Base-by-base conservation (phyloP, 2,113 vertebrate genomes). In the Microcebus griseorufus region DNA sequence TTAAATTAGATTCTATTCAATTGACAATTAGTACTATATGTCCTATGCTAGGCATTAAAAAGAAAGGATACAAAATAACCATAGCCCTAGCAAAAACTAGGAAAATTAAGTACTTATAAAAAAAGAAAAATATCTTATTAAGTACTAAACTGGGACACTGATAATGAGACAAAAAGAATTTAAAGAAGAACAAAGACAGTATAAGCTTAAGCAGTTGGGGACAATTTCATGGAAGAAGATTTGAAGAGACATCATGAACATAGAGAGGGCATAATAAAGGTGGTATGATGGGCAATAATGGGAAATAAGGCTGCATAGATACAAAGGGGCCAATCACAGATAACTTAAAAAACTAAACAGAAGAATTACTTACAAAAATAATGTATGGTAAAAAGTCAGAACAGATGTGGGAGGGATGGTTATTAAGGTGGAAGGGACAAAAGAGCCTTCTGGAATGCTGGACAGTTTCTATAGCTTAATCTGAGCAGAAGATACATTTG, bases 161-260 rank as follows among this genome's bases (percentile, higher is more conserved):
- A 96, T 45, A 86, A 93, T 67, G 42, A 89, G n/a, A 39, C 39
- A 93, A 83, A 93, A 92, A 75, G 67, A 89, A 89, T 29, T 69
- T 25, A 78, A 13, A 55, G 42, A 91, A 94, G 42, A 92, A 82
- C 37, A 93, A 89, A 84, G 53, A 85, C 39, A 73, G 10, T 10
- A 67, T 83, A 94, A 84, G 29, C 48, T 92, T 32, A 58, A 55
- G 23, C 34, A 65, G 25, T 2, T 88, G 37, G 76, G 55, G 13
- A 88, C 42, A 96, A 86, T 83, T 90, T 93, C 64, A 83, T 34
- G 32, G 34, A 85, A 95, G 17, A 93, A 20, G 13, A 93, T 23
- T 55, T 53, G 48, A 93, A 78, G 16, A 12, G 64, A 79, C 34
- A 91, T 65, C 22, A 95, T 37, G 25, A 73, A 92, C 53, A 93